Base-by-base conservation (phyloP, 2,797 vertebrate species). In the Lateolabrax maculatus region DNA sequence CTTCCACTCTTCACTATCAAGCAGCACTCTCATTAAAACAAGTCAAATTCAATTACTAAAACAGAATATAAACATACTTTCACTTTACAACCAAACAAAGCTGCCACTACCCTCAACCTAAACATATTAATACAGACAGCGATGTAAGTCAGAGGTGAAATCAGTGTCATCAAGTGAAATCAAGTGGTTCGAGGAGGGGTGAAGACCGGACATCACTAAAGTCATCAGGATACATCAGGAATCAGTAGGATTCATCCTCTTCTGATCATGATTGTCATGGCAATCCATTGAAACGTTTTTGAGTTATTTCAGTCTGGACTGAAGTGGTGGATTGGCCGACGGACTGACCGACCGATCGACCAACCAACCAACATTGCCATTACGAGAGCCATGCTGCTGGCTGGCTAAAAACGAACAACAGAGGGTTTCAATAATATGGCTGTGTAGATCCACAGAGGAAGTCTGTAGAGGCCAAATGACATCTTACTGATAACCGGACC, bases 1-100 rank as follows among this genome's bases (percentile, higher is more conserved):
- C 23, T 53, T 71, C 23, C 29, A 41, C 37, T 66, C 36, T 13
- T 81, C 9, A 6, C 39, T 12, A 43, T 57, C 60, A 64, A 60
- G 61, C 66, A 63, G 71, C 75, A 67, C 75, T 75, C 81, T 87
- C 79, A 92, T 90, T 92, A 87, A 91, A 75, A n/a, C n/a, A 71
- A 81, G 83, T 70, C 61, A 71, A 67, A 76, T 77, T 86, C 57
- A 73, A 78, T 88, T 87, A 89, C 68, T 49, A 49, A 83, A 84
- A 55, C 62, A 48, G 39, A 65, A 74, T 66, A 66, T 81, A 85
- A 89, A 89, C 75, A 79, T 73, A 83, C 77, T 86, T 85, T 66
- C 71, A 67, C 34, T 15, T 11, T 23, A 56, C 29, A 63, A 65
- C 9, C 19, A 83, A 58, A 78, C 41, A 71, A 37, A 71, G 34